Base-by-base conservation (phyloP, 2,113 vertebrate genomes). In the Brienomyrus longianalis region DNA sequence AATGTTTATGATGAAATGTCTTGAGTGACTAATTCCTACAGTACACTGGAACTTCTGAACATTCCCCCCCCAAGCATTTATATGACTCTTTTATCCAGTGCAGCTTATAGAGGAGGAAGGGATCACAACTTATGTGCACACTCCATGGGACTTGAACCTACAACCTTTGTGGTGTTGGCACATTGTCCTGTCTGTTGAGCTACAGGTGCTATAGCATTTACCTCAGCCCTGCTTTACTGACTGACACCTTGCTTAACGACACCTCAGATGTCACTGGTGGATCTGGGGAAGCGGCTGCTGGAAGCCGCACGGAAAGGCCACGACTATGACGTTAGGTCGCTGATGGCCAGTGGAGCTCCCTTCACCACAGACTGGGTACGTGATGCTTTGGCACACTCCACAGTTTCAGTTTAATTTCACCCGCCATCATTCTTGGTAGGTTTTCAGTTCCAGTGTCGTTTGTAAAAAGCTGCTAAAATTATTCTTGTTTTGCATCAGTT, bases 321-420 rank as follows among this genome's bases (percentile, higher is more conserved):
- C 89, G 97, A 99, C 88, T 97, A 97, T 17, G 97, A 99, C 92
- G 97, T 98, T 90, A 91, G 97, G 5, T 96, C 96, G 17, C 90
- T 99, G 92, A 98, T 99, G 97, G 97, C 97, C 0, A 98, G 96
- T 0, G 97, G 98, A 0, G 97, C 98, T 0, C 98, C 98, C 0
- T 99, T 99, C 95, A 98, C 97, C 90, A 99, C 98, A 0, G 98
- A 98, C 94, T 98, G 98, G 98, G 98, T 99, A 94, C 62, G 11
- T 84, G 39, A 47, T n/a, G 45, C 35, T 80, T 43, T 80, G 35
- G 70, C 27, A 77, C 70, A 39, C 31, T 17, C 13, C 31, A 39
- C 27, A 39, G 70, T 39, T 77, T 13, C 31, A 77, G 31, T 77
- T 77, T 31, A 1, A 74, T 31, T 35, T 35, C n/a, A 11, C 66